These are phyloP conservation scores for Gallinago nigripennis DNA, from an alignment of 2,797 vertebrate genomes.

Conservation along the genomic window DNA sequence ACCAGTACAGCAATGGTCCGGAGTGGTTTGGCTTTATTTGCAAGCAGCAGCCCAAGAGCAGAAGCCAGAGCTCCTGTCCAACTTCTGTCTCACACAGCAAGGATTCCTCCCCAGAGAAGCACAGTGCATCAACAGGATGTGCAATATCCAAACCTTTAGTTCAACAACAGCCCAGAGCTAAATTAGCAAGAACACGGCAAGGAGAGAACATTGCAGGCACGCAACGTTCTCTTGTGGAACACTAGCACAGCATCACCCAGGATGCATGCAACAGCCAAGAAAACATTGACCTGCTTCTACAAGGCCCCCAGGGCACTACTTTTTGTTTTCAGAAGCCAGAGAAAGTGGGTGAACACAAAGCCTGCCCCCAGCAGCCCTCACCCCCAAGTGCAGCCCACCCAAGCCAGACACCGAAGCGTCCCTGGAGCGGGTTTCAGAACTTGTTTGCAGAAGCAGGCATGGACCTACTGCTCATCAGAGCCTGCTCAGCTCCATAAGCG, in stretches of 20 bases:
- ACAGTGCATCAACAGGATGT: neutral
- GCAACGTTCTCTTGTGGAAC: neutral
- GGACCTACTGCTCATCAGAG: neutral
- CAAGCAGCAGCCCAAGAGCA: neutral
- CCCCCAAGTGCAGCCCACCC: neutral
- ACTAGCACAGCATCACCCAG: neutral
- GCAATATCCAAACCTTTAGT: neutral
- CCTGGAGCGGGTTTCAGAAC: neutral
- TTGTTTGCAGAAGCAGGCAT: constrained; percentile 5
- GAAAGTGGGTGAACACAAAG: accelerated
- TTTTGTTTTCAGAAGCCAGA: neutral
- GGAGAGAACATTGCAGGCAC: accelerated
- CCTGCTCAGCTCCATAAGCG: constrained; percentile 4
- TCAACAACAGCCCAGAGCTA: neutral
- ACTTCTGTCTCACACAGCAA: neutral
- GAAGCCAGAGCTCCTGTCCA: neutral
- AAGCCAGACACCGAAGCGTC: accelerated
- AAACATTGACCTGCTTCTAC: accelerated
- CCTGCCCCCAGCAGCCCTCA: neutral
- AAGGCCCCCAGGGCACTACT: neutral
- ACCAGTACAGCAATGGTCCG: neutral
- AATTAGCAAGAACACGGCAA: accelerated
- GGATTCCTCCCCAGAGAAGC: neutral
- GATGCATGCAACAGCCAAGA: neutral
- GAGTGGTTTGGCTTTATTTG: neutral